Conservation (phyloP, 2,113 vertebrate species). For the Leptosomus discolor region DNA sequence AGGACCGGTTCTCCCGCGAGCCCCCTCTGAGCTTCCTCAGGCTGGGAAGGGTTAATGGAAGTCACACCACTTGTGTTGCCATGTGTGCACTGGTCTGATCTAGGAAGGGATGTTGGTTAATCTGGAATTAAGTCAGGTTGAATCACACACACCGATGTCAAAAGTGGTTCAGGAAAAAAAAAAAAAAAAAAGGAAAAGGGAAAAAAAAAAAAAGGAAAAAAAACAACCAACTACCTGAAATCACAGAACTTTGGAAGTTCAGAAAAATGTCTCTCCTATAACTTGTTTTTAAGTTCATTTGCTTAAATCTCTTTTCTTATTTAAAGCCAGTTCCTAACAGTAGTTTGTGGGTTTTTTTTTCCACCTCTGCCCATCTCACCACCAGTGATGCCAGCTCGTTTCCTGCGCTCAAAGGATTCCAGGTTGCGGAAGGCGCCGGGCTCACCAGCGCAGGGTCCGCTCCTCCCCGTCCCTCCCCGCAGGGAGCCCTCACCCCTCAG, state of each 20-base stretch:
- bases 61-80: neutral
- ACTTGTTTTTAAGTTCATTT: neutral
- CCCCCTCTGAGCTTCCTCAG: neutral
- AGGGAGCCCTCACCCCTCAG: neutral
- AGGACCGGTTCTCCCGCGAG: neutral
- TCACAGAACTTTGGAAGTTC: conserved; percentile 67
- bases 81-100: neutral
- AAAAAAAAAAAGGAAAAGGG: too few relatives aligned
- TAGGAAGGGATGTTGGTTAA: neutral
- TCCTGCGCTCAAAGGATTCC: neutral
- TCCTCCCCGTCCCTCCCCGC: neutral
- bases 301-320: conserved; percentile 11
- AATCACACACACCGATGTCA: conserved; percentile 30
- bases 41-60: conserved; percentile 25
- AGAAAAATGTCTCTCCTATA: conserved; percentile 56
- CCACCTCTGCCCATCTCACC: neutral
- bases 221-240: conserved; percentile 56
- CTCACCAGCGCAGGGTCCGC: neutral
- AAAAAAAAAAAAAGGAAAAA: too few relatives aligned
- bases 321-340: conserved; percentile 64
- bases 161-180: neutral
- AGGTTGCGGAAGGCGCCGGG: neutral
- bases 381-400: neutral
- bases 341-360: neutral
- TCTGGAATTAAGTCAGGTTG: conserved; percentile 15